Conservation (phyloP, 2,113 vertebrate genomes). For the Heteronetta atricapilla region DNA sequence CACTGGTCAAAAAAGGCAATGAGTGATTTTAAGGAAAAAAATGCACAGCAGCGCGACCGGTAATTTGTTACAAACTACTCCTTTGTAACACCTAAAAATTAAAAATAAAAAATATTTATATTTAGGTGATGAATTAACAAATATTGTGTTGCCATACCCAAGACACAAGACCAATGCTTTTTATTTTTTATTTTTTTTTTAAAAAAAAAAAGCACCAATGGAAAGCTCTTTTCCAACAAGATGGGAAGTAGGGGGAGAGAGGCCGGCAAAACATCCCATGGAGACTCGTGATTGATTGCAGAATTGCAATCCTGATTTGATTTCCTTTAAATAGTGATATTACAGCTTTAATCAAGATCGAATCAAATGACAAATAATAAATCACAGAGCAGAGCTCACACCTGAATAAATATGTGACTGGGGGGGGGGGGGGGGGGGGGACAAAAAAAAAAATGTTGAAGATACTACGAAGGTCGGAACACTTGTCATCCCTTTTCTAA, state of each 20-base stretch:
- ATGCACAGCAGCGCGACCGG: not conserved
- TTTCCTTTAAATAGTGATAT: constrained; percentile 56
- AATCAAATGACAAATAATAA: constrained; percentile 44
- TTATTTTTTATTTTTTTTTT: too few relatives aligned
- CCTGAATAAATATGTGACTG: constrained; percentile 10
- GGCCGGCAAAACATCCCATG: not conserved
- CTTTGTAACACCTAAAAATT: not conserved
- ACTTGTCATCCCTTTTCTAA: not conserved
- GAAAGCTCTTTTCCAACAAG: not conserved
- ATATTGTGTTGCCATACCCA: not conserved
- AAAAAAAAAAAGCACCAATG: not conserved
- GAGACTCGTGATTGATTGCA: constrained; percentile 40
- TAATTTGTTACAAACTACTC: not conserved
- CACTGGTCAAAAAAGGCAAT: not conserved
- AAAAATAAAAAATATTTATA: not conserved
- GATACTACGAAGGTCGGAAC: not conserved
- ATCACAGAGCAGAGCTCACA: not conserved
- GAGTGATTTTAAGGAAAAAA: not conserved
- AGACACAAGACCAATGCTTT: not conserved
- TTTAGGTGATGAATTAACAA: not conserved
- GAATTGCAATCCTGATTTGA: constrained; percentile 21
- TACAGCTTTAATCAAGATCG: constrained; percentile 56
- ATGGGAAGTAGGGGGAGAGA: not conserved
- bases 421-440: too few relatives aligned
- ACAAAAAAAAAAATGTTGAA: not conserved